A percentile compares a stretch with the other conserved stretches of the same genome.
phyloP scores from a whole-genome alignment of 2,113 vertebrate species.

The Grammomys surdaster region DNA sequence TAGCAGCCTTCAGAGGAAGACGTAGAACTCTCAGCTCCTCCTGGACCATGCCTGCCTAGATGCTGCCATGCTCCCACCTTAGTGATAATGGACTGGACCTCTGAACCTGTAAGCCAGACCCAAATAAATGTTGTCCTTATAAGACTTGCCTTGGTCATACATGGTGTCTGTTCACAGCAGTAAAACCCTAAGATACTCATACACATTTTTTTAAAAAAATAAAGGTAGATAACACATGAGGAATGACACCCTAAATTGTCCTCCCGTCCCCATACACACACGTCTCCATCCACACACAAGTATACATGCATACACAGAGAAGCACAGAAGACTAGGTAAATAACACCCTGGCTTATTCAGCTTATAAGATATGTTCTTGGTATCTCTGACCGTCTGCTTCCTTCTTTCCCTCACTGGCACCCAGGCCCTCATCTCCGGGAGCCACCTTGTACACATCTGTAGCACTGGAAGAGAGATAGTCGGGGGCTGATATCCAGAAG shows the following conservation, averaged over 20 bases:
- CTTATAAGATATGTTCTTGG: neutral
- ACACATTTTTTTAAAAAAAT: neutral
- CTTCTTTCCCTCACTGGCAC: neutral
- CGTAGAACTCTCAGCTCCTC: neutral
- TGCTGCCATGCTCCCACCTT: rapidly evolving
- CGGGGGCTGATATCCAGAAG: too few relatives aligned
- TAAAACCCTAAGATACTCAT: neutral
- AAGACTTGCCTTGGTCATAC: neutral
- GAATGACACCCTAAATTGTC: neutral
- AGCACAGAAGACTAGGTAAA: neutral
- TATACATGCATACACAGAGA: neutral
- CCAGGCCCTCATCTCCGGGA: neutral
- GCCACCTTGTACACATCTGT: neutral
- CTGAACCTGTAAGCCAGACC: neutral
- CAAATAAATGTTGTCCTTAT: neutral
- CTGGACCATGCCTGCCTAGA: neutral
- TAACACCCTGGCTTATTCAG: neutral
- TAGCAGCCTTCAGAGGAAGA: too few relatives aligned
- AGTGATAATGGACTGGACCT: neutral
- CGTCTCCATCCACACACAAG: neutral
- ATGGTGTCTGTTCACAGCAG: neutral
- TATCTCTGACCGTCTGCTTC: neutral
- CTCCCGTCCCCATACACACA: neutral
- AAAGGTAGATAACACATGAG: neutral
- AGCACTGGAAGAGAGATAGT: neutral